Evolutionary conservation across 2,113 vertebrate genomes (phyloP).

Genomic region (Antennarius striatus): DNA sequence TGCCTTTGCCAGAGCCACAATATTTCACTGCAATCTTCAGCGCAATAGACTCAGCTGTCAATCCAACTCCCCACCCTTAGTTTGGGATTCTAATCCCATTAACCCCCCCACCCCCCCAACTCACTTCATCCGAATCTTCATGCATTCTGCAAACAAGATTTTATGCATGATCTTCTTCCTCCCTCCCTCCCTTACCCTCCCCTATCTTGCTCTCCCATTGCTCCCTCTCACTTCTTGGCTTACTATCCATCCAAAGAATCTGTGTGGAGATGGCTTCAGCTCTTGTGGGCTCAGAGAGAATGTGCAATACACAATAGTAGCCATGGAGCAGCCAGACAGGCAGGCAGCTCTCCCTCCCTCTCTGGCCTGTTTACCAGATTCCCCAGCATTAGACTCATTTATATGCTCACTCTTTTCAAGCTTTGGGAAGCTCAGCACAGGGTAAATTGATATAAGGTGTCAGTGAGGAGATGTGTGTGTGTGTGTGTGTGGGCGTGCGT

Average conservation of each 20-base stretch:
- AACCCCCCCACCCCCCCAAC: conserved; percentile 56
- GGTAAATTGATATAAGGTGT: conserved; percentile 33
- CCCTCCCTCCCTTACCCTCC: neutral
- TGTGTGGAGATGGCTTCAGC: conserved; percentile 77
- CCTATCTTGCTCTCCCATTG: conserved; percentile 48
- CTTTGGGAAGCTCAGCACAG: conserved; percentile 46
- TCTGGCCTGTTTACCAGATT: conserved; percentile 79
- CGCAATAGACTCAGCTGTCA: conserved; percentile 80
- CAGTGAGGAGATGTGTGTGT: conserved; percentile 21
- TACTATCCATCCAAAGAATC: conserved; percentile 74
- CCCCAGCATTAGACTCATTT: conserved; percentile 76
- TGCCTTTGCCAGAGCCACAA: conserved; percentile 71
- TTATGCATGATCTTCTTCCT: conserved; percentile 8
- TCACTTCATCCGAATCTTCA: conserved; percentile 4
- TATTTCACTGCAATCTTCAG: conserved; percentile 78
- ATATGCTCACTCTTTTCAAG: conserved; percentile 61
- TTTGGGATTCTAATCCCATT: conserved; percentile 84
- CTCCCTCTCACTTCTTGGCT: conserved; percentile 72
- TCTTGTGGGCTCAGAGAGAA: conserved; percentile 79
- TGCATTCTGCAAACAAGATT: conserved; percentile 13
- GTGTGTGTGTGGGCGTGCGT: conserved; percentile 19
- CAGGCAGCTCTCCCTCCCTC: conserved; percentile 70
- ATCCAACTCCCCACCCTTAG: conserved; percentile 74
- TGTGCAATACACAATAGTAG: conserved; percentile 79
- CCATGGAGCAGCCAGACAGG: conserved; percentile 74